Conservation (phyloP, 2,113 vertebrate species). For the Triplophysa rosa region DNA sequence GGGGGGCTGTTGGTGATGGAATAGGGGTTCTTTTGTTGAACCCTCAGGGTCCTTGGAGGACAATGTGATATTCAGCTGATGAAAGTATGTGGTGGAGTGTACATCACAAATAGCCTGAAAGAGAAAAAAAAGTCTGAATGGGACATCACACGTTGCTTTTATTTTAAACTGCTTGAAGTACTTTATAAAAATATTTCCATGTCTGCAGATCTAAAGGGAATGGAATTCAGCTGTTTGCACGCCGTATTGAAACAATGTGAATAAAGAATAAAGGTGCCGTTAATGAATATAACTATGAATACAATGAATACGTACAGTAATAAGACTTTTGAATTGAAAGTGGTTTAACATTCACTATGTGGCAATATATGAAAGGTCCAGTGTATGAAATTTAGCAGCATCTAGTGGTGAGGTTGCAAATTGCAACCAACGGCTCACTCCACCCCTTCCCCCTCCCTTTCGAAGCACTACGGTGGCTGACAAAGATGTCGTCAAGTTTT, state of each 20-base stretch:
- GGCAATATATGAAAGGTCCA: no score
- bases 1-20: slow-evolving; percentile 41
- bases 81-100: slow-evolving; percentile 16
- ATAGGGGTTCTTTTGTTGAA: slow-evolving; percentile 46
- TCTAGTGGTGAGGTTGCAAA: no score
- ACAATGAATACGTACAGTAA: no score
- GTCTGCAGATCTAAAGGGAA: background rate
- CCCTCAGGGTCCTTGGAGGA: slow-evolving; percentile 29
- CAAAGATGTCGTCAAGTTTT: no score
- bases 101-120: background rate
- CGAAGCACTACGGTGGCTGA: no score
- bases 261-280: no score
- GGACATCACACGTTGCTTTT: background rate
- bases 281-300: no score
- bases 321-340: no score
- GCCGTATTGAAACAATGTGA: background rate
- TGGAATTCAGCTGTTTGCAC: background rate
- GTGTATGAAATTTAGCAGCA: no score
- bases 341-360: no score
- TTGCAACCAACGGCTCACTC: no score
- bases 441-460: no score
- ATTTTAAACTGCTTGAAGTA: background rate
- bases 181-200: background rate
- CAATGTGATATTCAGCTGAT: slow-evolving; percentile 51
- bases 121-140: background rate